Conservation (phyloP, 1,140 invertebrate genomes). For the Meloidogyne exigua region DNA sequence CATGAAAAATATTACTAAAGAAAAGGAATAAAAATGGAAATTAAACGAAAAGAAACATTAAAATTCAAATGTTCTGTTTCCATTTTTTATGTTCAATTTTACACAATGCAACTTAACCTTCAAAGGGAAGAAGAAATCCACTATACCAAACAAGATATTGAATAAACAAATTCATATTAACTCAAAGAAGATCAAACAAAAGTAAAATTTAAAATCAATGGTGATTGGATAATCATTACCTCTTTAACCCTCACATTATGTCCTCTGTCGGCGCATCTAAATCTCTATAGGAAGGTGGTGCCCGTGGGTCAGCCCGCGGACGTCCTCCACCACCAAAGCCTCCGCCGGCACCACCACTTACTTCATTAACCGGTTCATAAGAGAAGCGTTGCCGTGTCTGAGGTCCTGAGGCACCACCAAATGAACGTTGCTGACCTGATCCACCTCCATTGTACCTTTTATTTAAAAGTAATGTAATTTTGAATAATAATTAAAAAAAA, state of each 20-base stretch:
- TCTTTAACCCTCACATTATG: constrained; percentile 51
- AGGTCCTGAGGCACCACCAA: not conserved
- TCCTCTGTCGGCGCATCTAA: constrained; percentile 75
- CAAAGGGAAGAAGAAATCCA: too few relatives aligned
- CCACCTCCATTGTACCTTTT: not conserved
- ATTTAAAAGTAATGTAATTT: not conserved
- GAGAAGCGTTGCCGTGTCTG: constrained; percentile 12
- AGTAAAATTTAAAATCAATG: not conserved
- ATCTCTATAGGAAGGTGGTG: constrained; percentile 79
- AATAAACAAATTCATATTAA: not conserved
- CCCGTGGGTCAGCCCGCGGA: constrained; percentile 68
- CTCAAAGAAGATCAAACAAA: not conserved
- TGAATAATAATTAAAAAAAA: not conserved
- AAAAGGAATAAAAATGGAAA: too few relatives aligned
- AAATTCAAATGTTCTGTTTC: too few relatives aligned
- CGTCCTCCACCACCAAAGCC: constrained; percentile 35
- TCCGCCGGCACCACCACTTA: constrained; percentile 18
- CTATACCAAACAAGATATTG: too few relatives aligned
- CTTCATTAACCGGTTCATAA: constrained; percentile 13
- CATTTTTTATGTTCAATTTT: too few relatives aligned
- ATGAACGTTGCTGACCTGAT: not conserved
- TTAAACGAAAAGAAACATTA: too few relatives aligned
- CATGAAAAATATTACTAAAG: too few relatives aligned
- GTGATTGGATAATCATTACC: not conserved
- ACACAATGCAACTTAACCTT: too few relatives aligned